Percentiles rank a stretch among this genome's conserved stretches.
Evolutionary conservation across 2,797 vertebrate genomes (phyloP).

Genomic region (Parotocinclus haroldoi): DNA sequence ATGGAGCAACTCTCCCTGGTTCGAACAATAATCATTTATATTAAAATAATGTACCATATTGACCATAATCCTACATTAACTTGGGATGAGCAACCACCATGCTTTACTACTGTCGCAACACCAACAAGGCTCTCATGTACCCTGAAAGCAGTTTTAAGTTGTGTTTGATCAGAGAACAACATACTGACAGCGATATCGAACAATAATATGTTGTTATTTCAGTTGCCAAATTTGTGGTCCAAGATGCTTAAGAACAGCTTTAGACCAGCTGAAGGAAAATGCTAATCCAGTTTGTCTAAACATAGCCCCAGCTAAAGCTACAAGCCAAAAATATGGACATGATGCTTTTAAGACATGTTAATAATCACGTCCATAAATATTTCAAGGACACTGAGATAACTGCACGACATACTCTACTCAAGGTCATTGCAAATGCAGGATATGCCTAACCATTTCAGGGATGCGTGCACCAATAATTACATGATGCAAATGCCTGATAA

Average conservation of each 20-base stretch:
- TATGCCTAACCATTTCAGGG: constrained; percentile 17
- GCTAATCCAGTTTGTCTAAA: constrained; percentile 13
- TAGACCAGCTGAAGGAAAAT: constrained; percentile 10
- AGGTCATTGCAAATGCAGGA: constrained; percentile 29
- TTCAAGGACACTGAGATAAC: constrained; percentile 40
- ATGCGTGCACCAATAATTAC: constrained; percentile 26
- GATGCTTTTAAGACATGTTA: neutral
- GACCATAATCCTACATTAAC: too few relatives aligned
- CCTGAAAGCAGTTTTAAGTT: too few relatives aligned
- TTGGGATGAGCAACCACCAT: too few relatives aligned
- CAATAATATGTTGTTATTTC: too few relatives aligned
- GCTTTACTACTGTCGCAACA: too few relatives aligned
- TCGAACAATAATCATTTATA: too few relatives aligned
- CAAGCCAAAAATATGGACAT: constrained; percentile 17
- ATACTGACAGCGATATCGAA: too few relatives aligned
- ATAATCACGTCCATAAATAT: constrained; percentile 19
- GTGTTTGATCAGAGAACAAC: too few relatives aligned
- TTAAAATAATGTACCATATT: too few relatives aligned
- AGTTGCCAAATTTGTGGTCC: too few relatives aligned
- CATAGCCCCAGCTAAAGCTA: neutral
- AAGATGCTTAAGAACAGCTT: neutral
- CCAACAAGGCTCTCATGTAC: too few relatives aligned
- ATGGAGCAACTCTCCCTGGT: too few relatives aligned
- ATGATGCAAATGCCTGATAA: constrained; percentile 17
- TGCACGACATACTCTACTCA: constrained; percentile 15